Evolutionary conservation across 2,797 vertebrate genomes (phyloP), one percentile per base, ranked within the genome.

Genomic region (Ptychobarbus kaznakovi): DNA sequence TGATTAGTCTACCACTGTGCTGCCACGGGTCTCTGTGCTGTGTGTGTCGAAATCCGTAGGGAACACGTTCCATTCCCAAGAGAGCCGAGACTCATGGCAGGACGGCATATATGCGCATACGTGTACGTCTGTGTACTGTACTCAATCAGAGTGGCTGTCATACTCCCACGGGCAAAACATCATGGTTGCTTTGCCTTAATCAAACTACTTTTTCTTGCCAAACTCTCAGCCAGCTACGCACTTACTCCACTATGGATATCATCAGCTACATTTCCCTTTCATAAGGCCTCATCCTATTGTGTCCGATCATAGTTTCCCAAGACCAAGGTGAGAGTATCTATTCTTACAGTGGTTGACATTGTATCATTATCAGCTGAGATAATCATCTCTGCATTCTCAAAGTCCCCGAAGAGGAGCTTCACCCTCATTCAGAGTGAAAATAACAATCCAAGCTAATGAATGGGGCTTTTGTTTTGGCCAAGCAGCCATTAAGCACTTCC

Each of bases 401-500:
- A 44, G 82, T 74, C 49, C 38, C 49, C 20, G 22, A 85, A 81
- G 51, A 61, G 72, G 73, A 32, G 63, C 82, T 73, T 78, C 74
- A 65, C 3, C 25, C 56, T 81, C 61, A 70, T 84, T 81, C 74
- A 84, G 82, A 46, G 46, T 51, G 82, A 72, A 88, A 88, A 88
- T 87, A 87, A 82, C 86, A 76, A 80, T 87, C 87, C 53, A 65
- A 42, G 65, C 73, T 83, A 89, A 87, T 87, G 88, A 90, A 88
- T 86, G 65, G 87, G 25, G 53, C 72, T 86, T 87, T 89, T 90
- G 88, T 89, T 82, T 87, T 68, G 78, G 73, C 68, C 68, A 82
- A 84, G 79, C 75, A 89, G 46, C 87, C 76, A 80, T 80, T 89
- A 89, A 82, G 82, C 80, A 89, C 85, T 90, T 90, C 88, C 88